phyloP scores from a whole-genome alignment of 2,797 vertebrate genomes.

The Urocyon cinereoargenteus region DNA sequence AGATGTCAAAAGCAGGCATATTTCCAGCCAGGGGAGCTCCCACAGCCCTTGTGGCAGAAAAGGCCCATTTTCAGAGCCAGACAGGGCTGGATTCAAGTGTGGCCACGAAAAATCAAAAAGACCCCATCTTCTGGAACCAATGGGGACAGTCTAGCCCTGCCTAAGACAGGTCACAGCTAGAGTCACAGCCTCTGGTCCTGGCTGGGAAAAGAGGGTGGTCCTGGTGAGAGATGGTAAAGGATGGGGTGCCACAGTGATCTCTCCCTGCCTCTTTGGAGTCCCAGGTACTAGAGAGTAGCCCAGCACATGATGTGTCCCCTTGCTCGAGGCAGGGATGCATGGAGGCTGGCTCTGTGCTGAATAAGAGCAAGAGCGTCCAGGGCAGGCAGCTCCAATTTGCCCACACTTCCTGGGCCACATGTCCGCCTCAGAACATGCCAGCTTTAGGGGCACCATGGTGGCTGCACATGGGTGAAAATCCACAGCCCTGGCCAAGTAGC shows the following conservation, averaged over 20 bases:
- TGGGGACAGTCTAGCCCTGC: neutral
- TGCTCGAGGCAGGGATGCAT: neutral
- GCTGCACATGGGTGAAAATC: neutral
- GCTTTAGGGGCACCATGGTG: neutral
- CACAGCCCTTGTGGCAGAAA: neutral
- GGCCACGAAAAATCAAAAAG: neutral
- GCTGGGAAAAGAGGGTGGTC: neutral
- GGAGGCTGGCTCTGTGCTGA: neutral
- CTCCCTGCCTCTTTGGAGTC: neutral
- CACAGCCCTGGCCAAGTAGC: neutral
- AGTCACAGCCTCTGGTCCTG: neutral
- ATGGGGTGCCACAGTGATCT: neutral
- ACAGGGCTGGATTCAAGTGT: neutral
- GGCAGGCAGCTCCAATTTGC: neutral
- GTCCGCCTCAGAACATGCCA: neutral
- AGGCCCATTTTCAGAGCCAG: neutral
- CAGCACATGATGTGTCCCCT: rapidly evolving
- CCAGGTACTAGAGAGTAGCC: neutral
- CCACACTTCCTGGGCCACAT: neutral
- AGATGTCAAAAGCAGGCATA: neutral
- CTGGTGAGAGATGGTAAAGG: neutral
- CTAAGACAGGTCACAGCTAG: neutral
- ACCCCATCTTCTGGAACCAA: neutral
- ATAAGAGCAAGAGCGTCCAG: neutral
- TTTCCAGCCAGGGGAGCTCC: neutral